These are phyloP conservation scores for Ptiloglossa arizonensis DNA, from an alignment of 1,140 invertebrate genomes.

Conservation along the genomic window DNA sequence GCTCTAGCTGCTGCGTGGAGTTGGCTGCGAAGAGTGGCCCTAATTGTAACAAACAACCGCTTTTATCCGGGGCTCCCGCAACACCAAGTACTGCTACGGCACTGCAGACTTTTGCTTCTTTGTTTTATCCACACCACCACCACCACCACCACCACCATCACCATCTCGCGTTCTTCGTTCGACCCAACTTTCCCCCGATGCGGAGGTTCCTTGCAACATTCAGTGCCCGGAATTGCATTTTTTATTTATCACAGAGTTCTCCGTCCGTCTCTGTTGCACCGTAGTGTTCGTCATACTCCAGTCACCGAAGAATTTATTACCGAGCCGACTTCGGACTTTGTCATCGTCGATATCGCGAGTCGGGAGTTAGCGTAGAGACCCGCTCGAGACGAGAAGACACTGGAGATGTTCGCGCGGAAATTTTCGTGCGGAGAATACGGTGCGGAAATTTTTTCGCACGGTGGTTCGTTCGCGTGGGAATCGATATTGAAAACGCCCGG, in stretches of 20 bases:
- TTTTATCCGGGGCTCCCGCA: constrained; percentile 60
- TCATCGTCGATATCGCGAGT: not conserved
- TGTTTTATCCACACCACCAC: no score
- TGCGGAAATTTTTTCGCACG: no score
- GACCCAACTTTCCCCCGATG: not conserved
- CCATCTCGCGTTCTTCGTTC: no score
- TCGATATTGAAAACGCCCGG: no score
- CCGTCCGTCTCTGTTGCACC: not conserved
- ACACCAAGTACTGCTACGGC: constrained; percentile 18
- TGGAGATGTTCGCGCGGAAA: not conserved
- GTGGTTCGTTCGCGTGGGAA: no score
- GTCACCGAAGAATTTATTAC: constrained; percentile 1
- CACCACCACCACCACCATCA: no score
- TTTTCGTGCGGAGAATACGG: not conserved
- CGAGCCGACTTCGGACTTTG: not conserved
- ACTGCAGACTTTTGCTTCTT: constrained; percentile 14
- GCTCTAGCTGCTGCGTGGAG: not conserved
- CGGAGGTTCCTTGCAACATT: constrained; percentile 9
- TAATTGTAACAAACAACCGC: constrained; percentile 74
- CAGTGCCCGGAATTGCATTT: constrained; percentile 1
- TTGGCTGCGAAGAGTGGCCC: constrained; percentile 58
- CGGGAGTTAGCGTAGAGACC: no score
- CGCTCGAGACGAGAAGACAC: no score
- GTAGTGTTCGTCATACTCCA: not conserved
- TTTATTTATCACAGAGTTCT: not conserved